phyloP scores from a whole-genome alignment of 2,113 vertebrate genomes.

The Syngnathus typhle region DNA sequence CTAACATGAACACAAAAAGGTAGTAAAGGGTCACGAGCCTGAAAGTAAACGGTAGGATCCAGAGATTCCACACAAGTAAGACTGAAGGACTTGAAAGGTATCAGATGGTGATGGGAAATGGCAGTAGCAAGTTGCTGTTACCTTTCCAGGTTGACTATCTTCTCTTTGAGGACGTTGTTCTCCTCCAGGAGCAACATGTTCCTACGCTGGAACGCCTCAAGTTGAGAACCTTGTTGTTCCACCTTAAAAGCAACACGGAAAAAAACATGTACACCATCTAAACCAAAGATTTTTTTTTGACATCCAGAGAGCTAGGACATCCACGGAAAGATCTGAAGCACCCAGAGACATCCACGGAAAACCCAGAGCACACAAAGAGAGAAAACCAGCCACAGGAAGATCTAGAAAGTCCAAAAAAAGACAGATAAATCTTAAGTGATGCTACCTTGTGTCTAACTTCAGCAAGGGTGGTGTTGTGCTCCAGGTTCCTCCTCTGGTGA shows the following conservation, averaged over 20 bases:
- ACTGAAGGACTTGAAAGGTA: background rate
- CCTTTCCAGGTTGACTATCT: conserved; percentile 80
- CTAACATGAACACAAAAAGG: no score
- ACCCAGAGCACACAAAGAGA: background rate
- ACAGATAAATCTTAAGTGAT: no score
- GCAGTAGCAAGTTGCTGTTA: background rate
- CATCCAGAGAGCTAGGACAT: no score
- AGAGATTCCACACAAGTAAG: no score
- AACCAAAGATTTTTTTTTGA: background rate
- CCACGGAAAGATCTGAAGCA: no score
- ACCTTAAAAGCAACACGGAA: conserved; percentile 65
- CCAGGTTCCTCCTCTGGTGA: conserved; percentile 75
- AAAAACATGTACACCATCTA: no score
- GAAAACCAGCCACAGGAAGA: background rate
- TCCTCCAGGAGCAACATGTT: conserved; percentile 83
- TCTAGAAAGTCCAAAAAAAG: background rate
- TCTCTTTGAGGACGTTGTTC: conserved; percentile 80
- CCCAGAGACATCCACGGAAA: no score
- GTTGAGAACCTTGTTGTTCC: conserved; percentile 82
- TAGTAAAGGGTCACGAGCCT: no score
- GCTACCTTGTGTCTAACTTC: conserved; percentile 82
- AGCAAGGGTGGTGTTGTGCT: conserved; percentile 72
- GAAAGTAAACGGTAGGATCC: no score
- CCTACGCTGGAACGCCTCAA: conserved; percentile 80
- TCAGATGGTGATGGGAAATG: background rate